Evolutionary conservation across 2,888 invertebrate species (phyloP), one percentile per base, ranked within the genome.

Genomic region (Andrena bicolor): DNA sequence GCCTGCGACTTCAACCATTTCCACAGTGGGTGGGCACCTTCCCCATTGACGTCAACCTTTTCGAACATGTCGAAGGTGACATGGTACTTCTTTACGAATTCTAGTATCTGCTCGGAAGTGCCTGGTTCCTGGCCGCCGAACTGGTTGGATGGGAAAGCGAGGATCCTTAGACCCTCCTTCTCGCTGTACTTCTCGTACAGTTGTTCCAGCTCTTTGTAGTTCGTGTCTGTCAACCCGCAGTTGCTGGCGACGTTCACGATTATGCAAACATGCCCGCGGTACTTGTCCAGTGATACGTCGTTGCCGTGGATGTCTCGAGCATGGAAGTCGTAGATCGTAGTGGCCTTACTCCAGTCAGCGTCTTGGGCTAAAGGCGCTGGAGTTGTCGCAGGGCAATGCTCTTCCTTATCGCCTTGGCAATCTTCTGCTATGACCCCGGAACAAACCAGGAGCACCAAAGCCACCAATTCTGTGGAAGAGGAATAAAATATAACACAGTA

Each of bases 231-330:
- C 80, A 97, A 95, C 10, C 97, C 98, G 94, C 98, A 98, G 91
- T 97, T 96, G 26, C 97, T 97, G 1, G 98, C 98, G 48, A 98
- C 98, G 93, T 98, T 98, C 4, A 98, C 97, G 78, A 98, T 96
- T 58, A 98, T 95, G 84, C 96, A 95, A 49, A 97, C 97, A 93
- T 97, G 96, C 70, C 96, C 98, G 91, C 96, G 95, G 94, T 98
- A 98, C 75, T 96, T 96, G 70, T 97, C 96, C 82, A 98, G 93
- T 7, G 96, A 95, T 0, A 98, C 96, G 49, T 96, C 96, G 89
- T 98, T 96, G 3, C 98, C 98, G 92, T 97, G 96, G 70, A 98
- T 97, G 91, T 98, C 97, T 78, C 96, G 96, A 0, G 96, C 98
- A n/a, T 95, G 96, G 91, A 98, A 98, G 82, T 97, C 97, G 91